phyloP scores from a whole-genome alignment of 2,113 vertebrate species.

The Corythornis cristatus region DNA sequence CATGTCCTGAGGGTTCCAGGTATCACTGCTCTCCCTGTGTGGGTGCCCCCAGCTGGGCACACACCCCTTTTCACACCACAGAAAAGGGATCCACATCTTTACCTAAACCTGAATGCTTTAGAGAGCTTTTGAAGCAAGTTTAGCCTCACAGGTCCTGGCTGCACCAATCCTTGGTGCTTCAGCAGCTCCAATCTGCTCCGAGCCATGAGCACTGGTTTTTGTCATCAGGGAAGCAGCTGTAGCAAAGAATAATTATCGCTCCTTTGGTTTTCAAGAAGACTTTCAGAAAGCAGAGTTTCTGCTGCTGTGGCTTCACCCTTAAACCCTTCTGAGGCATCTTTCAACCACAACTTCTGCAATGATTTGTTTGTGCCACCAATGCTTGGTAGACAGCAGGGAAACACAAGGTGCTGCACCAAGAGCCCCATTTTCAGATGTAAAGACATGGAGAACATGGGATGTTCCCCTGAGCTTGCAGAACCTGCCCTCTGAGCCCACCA shows the following conservation, averaged over 20 bases:
- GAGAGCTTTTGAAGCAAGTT: neutral
- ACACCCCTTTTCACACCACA: neutral
- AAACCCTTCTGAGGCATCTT: neutral
- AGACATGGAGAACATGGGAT: neutral
- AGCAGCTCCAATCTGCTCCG: neutral
- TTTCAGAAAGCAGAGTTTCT: neutral
- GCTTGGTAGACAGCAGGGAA: neutral
- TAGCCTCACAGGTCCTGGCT: accelerated
- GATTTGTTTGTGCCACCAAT: neutral
- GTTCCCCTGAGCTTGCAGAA: neutral
- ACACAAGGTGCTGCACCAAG: neutral
- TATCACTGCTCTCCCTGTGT: neutral
- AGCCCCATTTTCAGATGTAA: neutral
- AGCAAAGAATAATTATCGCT: neutral
- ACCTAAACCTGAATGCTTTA: accelerated
- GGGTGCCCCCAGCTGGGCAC: neutral
- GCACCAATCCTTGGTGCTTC: neutral
- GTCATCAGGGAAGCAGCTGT: neutral
- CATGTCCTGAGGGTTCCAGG: neutral
- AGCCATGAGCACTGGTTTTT: neutral
- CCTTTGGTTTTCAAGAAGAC: neutral
- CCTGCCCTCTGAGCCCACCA: neutral
- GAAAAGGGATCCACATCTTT: neutral
- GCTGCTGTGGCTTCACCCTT: neutral
- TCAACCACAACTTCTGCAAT: neutral